Base-by-base conservation (phyloP, 2,797 vertebrate genomes). In the Acanthiza pusilla region DNA sequence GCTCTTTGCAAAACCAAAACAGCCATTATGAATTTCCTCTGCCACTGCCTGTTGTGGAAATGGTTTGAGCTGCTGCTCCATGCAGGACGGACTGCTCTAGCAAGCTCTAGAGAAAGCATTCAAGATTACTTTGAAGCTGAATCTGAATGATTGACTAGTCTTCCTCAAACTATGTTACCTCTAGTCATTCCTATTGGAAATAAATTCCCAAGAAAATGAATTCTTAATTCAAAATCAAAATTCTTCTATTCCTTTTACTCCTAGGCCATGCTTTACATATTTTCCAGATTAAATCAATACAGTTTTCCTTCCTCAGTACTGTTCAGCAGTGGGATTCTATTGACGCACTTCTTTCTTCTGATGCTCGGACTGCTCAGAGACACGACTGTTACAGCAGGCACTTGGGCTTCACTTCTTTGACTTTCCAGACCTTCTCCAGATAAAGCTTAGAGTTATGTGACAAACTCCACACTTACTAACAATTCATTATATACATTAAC, bases 1-100 rank as follows among this genome's bases (percentile, higher is more conserved):
- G 25, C 27, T 67, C 10, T 45, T 38, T 47, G 40, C 21, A 50
- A 32, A 63, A 74, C 11, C 13, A 42, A 8, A 14, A 16, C 1
- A 72, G 38, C 5, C 26, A 5, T 36, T 27, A 34, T 0, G 0
- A 43, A 32, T 74, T 50, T 65, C 47, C 15, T 55, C 57, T 51
- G 36, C 27, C 26, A 70, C 16, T 84, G 34, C 22, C 47, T 57
- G 34, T 21, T 48, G 38, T 42, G 48, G 43, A 66, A 82, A 65
- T 23, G 27, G 42, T 43, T 65, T 51, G 61, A 55, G 51, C 34
- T 65, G 20, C 68, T 53, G 38, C 47, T 81, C 61, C 32, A 23
- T 6, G 17, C 20, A 62, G 40, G 53, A n/a, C 16, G 58, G 13
- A 54, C 48, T 48, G 27, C n/a, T 48, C 62, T 8, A 62, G 26